A percentile compares a stretch with the other conserved stretches of the same genome.
phyloP scores from a whole-genome alignment of 1,140 invertebrate genomes.

The Atta texana region DNA sequence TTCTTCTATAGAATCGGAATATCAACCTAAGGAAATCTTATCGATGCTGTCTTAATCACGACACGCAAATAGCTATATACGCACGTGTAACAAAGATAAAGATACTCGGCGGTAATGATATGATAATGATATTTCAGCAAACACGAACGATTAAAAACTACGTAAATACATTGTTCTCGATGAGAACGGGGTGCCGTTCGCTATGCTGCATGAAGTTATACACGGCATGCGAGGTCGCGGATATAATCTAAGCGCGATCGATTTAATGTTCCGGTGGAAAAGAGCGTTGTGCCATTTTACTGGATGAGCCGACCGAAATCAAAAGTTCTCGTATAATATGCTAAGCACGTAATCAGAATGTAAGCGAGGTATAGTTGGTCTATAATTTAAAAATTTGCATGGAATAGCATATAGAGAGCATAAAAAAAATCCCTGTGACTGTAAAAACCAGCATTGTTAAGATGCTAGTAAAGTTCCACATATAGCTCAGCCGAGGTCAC shows the following conservation, averaged over 20 bases:
- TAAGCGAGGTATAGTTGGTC: not conserved
- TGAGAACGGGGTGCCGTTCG: constrained; percentile 26
- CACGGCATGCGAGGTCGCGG: constrained; percentile 68
- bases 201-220: constrained; percentile 34
- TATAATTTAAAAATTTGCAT: constrained; percentile 27
- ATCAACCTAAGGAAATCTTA: constrained; percentile 8
- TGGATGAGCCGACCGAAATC: constrained; percentile 32
- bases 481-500: constrained; percentile 16
- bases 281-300: constrained; percentile 62
- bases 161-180: constrained; percentile 44
- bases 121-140: constrained; percentile 50
- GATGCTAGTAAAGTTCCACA: not conserved
- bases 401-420: not conserved
- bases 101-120: constrained; percentile 6
- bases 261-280: constrained; percentile 67
- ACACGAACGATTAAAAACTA: constrained; percentile 28
- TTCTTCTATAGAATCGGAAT: not conserved
- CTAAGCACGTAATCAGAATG: not conserved
- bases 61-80: not conserved
- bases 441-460: not conserved
- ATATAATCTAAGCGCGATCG: constrained; percentile 73
- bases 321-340: constrained; percentile 2
- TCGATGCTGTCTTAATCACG: not conserved
- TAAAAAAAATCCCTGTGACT: constrained; percentile 10
- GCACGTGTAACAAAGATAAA: constrained; percentile 28